phyloP scores from a whole-genome alignment of 2,888 invertebrate species.

The Aradus depressus region DNA sequence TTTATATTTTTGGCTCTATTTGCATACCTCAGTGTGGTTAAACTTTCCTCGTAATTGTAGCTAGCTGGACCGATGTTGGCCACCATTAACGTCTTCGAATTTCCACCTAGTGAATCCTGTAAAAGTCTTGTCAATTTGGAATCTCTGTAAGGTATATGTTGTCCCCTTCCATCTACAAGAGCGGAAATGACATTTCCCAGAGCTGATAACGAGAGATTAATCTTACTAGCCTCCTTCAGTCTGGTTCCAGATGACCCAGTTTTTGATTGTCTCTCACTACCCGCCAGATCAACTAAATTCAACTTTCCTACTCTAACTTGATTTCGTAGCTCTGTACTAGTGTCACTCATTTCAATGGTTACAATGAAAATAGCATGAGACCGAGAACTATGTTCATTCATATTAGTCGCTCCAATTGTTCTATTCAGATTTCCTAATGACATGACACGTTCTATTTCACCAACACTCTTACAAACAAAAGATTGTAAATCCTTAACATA shows the following conservation, averaged over 20 bases:
- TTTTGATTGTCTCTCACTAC: constrained; percentile 94
- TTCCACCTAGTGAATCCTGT: constrained; percentile 89
- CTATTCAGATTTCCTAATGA: constrained; percentile 84
- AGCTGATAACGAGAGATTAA: constrained; percentile 93
- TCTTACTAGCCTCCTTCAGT: constrained; percentile 91
- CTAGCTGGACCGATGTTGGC: constrained; percentile 97
- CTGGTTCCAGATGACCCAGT: constrained; percentile 85
- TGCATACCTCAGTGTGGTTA: constrained; percentile 92
- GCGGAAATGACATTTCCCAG: constrained; percentile 97
- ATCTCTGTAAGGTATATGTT: constrained; percentile 94
- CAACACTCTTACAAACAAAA: constrained; percentile 84
- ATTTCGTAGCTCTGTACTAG: constrained; percentile 46
- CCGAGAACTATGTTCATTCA: constrained; percentile 97
- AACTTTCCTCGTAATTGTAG: constrained; percentile 94
- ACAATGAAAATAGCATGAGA: constrained; percentile 98
- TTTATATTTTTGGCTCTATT: constrained; percentile 97
- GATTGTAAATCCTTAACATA: constrained; percentile 93
- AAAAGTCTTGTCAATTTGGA: constrained; percentile 91
- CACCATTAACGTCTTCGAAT: constrained; percentile 98
- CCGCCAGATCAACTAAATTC: constrained; percentile 95
- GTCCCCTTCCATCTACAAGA: constrained; percentile 79
- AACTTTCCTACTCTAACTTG: constrained; percentile 62
- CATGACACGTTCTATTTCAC: constrained; percentile 92
- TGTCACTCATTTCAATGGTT: constrained; percentile 85
- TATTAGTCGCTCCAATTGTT: constrained; percentile 88